These are phyloP conservation scores for Gila robusta DNA, from an alignment of 2,797 vertebrate species.

Conservation along the genomic window DNA sequence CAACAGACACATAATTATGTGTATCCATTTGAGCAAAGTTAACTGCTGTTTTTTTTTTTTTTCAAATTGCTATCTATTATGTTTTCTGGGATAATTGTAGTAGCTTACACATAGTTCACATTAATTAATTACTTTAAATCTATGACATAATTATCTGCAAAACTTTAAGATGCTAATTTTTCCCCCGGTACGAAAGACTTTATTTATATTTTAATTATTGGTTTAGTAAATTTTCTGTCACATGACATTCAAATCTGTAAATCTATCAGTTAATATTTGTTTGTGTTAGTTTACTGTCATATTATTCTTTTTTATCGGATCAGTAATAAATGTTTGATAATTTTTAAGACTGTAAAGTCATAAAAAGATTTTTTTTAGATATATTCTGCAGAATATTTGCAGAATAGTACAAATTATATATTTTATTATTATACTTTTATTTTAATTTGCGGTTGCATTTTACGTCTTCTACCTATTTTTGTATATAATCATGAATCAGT, in stretches of 20 bases:
- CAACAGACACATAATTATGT: background rate
- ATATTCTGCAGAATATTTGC: too few species aligned
- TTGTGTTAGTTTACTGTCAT: background rate
- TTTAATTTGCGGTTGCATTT: background rate
- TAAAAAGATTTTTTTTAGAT: too few species aligned
- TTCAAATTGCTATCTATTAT: background rate
- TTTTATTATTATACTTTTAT: background rate
- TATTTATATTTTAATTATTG: background rate
- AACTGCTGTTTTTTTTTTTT: background rate
- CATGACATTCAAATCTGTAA: background rate
- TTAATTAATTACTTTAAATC: background rate
- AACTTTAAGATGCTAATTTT: background rate
- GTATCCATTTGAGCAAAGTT: background rate
- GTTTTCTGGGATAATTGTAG: background rate
- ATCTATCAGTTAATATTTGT: background rate
- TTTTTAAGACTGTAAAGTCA: background rate
- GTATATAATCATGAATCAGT: background rate
- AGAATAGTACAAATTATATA: background rate
- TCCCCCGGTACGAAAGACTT: background rate
- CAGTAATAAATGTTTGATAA: background rate
- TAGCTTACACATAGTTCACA: background rate
- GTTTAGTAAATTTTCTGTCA: background rate
- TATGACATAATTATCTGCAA: background rate
- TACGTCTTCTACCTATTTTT: background rate
- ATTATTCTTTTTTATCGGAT: background rate